Percentiles rank a stretch among this genome's conserved stretches.
Conservation (phyloP, 2,797 vertebrate species). For the Staurois parvus region DNA sequence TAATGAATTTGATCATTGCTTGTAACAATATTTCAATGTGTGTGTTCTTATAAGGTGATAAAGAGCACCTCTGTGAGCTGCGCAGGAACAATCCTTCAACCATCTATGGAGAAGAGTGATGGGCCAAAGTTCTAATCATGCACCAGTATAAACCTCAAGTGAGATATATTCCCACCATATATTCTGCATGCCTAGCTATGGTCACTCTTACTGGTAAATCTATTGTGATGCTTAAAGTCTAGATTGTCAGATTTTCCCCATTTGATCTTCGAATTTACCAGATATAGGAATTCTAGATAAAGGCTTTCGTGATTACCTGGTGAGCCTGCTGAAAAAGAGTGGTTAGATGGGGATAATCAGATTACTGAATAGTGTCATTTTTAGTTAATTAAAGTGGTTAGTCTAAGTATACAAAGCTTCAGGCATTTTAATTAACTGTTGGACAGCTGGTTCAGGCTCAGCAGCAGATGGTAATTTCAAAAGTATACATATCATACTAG, state of each 20-base stretch:
- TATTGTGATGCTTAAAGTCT: neutral
- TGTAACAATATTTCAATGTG: no score
- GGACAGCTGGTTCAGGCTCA: conserved; percentile 33
- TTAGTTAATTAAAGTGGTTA: conserved; percentile 57
- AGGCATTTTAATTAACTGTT: conserved; percentile 61
- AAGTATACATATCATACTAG: conserved; percentile 44
- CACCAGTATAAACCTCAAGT: no score
- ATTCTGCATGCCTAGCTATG: no score
- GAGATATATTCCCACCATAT: no score
- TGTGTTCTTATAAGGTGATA: no score
- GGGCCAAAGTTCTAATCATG: no score
- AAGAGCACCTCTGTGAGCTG: no score
- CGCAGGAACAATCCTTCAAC: no score
- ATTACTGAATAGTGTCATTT: conserved; percentile 59
- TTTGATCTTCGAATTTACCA: conserved; percentile 23
- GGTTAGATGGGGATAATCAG: conserved; percentile 55
- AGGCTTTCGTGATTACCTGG: conserved; percentile 24
- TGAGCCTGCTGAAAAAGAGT: conserved; percentile 16
- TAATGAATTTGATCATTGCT: no score
- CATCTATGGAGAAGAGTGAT: no score
- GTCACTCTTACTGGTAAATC: no score
- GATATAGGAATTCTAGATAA: conserved; percentile 23
- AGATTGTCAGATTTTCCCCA: neutral
- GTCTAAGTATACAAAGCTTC: conserved; percentile 56
- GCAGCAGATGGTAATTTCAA: conserved; percentile 51